Conservation (phyloP, 2,888 invertebrate species). For the Thysanoteuthis rhombus region DNA sequence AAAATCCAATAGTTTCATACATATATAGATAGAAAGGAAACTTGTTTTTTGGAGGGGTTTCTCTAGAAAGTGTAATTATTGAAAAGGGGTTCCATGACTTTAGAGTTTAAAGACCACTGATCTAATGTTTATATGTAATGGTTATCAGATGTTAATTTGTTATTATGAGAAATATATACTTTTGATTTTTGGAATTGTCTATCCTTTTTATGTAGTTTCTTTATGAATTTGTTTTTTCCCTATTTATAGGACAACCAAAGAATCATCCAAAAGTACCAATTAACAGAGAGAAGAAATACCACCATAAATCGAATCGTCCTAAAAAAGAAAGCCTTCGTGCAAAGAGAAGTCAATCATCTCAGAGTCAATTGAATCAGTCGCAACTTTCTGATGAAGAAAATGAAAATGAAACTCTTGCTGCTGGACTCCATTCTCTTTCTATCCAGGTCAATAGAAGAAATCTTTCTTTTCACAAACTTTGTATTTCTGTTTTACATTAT, state of each 20-base stretch:
- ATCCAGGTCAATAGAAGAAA: constrained; percentile 72
- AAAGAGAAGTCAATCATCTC: constrained; percentile 62
- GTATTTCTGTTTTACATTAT: no score
- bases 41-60: no score
- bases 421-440: constrained; percentile 80
- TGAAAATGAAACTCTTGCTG: constrained; percentile 75
- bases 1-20: no score
- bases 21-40: no score
- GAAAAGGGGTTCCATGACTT: no score
- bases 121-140: no score
- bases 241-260: constrained; percentile 40
- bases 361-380: constrained; percentile 53
- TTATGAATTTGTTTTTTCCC: background rate
- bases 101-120: no score
- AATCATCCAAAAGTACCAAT: constrained; percentile 32
- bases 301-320: constrained; percentile 38
- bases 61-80: no score
- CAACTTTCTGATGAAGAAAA: constrained; percentile 70
- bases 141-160: no score
- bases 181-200: background rate
- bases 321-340: constrained; percentile 46
- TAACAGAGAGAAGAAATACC: constrained; percentile 35
- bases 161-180: background rate
- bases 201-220: background rate
- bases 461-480: no score